A percentile compares a stretch with the other conserved stretches of the same genome.
Conservation (phyloP, 2,113 vertebrate species). For the Origma solitaria region DNA sequence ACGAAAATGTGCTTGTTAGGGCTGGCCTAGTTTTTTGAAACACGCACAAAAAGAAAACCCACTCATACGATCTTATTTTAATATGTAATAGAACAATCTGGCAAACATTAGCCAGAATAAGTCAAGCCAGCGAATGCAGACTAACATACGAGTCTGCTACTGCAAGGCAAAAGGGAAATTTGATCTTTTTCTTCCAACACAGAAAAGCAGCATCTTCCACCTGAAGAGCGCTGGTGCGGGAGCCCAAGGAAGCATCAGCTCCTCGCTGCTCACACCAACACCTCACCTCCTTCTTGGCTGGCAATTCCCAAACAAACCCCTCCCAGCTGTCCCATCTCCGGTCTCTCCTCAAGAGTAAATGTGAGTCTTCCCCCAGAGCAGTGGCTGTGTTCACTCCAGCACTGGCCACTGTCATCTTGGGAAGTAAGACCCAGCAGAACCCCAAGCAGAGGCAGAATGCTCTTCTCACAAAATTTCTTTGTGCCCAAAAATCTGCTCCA, state of each 20-base stretch:
- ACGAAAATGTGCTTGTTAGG: slow-evolving; percentile 32
- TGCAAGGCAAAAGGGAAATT: slow-evolving; percentile 21
- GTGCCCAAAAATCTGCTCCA: background rate
- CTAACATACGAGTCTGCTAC: slow-evolving; percentile 31
- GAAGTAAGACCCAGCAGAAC: background rate
- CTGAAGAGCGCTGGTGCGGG: background rate
- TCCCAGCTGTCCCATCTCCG: background rate
- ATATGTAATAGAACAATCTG: slow-evolving; percentile 53
- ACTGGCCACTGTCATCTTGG: background rate
- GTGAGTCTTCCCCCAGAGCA: background rate
- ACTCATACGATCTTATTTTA: slow-evolving; percentile 49
- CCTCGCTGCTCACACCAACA: background rate
- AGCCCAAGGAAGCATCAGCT: background rate
- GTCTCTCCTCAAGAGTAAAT: background rate
- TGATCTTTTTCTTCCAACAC: background rate
- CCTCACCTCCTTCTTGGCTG: background rate
- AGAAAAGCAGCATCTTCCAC: background rate
- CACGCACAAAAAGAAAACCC: slow-evolving; percentile 8
- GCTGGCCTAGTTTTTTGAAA: slow-evolving; percentile 57
- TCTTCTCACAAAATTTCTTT: background rate
- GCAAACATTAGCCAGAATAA: slow-evolving; percentile 49
- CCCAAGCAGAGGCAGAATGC: rapidly evolving
- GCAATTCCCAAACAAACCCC: background rate
- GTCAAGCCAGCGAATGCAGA: slow-evolving; percentile 33
- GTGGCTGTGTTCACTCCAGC: rapidly evolving